Base-by-base conservation (phyloP, 2,888 invertebrate genomes). In the Lasioglossum oenotherae region DNA sequence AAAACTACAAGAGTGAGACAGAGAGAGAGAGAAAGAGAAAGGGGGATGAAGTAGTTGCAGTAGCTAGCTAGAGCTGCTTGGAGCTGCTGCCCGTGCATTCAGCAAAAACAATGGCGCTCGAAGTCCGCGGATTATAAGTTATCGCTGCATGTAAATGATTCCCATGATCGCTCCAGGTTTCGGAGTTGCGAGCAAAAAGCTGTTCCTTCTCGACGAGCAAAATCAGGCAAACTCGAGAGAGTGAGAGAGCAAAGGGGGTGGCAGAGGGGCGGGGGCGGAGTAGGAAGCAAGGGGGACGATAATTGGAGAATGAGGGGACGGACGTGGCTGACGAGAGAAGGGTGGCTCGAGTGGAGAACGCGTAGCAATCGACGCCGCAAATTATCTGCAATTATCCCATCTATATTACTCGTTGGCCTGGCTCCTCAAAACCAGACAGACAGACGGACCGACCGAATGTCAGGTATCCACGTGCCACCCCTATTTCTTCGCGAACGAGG, bases 331-430 rank as follows among this genome's bases (percentile, higher is more conserved):
- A 84, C 82, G 87, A 82, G 89, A 86, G 85, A 82, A 89, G 90
- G 88, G 87, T 86, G 86, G 82, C 82, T 86, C 64, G 83, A 90
- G 89, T 86, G 85, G 86, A 83, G 87, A 90, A 89, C 84, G 90
- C 90, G 87, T 90, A 90, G 90, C 90, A 90, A 90, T 90, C 90
- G 90, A 90, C 89, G 89, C 88, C 90, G 90, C 90, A 90, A 91
- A 91, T 91, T 91, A 91, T 91, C 90, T 86, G 90, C 91, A 90
- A 91, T 91, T 91, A 90, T 91, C 87, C 87, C 88, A 85, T 89
- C 89, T 90, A 90, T 89, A 90, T 90, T 84, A 86, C 90, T 88
- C 89, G 86, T 85, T 84, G 84, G 82, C 79, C 84, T 81, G 85
- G 81, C 74, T 84, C 81, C 86, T 86, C 83, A 31, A 80, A 85